A percentile compares a stretch with the other conserved stretches of the same genome.
Evolutionary conservation across 2,888 invertebrate genomes (phyloP).

Genomic region (Philopedon plagiatum): DNA sequence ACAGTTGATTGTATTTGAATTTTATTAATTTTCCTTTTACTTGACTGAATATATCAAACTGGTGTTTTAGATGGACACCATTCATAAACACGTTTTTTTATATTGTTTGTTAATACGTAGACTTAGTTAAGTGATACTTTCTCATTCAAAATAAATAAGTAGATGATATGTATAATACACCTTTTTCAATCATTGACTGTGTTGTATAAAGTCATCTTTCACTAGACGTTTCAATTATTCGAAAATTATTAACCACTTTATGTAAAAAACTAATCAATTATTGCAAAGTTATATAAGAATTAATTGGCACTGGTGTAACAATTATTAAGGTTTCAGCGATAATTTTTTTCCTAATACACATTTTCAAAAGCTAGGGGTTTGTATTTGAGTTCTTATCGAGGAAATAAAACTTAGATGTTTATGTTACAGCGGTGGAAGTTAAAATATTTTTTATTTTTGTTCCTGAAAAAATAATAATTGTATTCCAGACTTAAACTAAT

Average conservation of each 20-base stretch:
- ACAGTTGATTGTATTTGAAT: constrained; percentile 22
- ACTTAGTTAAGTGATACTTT: constrained; percentile 1
- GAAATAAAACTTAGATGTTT: no score
- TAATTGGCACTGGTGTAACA: background rate
- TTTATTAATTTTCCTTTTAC: constrained; percentile 12
- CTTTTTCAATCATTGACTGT: constrained; percentile 18
- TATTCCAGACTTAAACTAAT: background rate
- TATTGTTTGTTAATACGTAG: constrained; percentile 10
- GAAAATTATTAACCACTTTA: background rate
- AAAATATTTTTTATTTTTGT: no score
- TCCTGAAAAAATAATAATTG: background rate
- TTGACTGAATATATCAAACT: constrained; percentile 11
- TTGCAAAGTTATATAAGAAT: constrained; percentile 9
- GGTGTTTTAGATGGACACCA: constrained; percentile 2
- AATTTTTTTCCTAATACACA: background rate
- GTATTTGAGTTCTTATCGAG: no score
- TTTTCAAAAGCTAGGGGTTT: no score
- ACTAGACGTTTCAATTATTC: background rate
- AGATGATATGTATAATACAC: constrained; percentile 13
- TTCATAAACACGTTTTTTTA: background rate
- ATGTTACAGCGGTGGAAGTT: no score
- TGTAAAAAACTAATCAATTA: constrained; percentile 5
- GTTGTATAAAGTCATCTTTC: constrained; percentile 29
- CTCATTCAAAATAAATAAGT: background rate
- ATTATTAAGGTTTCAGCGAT: background rate